Conservation (phyloP, 2,888 invertebrate species). For the Heliconius cydno region DNA sequence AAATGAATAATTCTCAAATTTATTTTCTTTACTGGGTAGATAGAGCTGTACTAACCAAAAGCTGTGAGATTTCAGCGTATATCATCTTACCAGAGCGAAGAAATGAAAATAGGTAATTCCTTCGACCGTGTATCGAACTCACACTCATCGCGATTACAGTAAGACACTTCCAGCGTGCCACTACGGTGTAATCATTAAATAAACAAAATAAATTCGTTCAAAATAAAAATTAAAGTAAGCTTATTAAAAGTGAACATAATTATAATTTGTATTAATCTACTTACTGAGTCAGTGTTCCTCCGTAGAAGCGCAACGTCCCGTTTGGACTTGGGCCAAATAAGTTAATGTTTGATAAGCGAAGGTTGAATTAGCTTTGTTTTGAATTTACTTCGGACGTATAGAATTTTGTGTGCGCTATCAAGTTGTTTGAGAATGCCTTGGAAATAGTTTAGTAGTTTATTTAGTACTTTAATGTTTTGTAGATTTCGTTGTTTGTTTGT, state of each 20-base stretch:
- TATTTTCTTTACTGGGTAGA: too few species aligned
- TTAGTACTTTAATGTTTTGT: background rate
- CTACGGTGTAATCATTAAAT: too few species aligned
- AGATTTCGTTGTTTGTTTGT: background rate
- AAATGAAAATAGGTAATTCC: too few species aligned
- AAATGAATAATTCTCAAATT: too few species aligned
- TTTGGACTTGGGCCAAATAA: constrained; percentile 69
- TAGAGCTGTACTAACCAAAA: too few species aligned
- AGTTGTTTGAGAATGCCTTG: constrained; percentile 14
- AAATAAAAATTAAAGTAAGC: background rate
- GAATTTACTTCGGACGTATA: constrained; percentile 21
- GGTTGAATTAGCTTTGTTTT: constrained; percentile 64
- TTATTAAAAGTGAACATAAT: constrained; percentile 7
- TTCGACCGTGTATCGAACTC: too few species aligned
- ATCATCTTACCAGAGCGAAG: too few species aligned
- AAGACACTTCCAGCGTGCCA: too few species aligned
- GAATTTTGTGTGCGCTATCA: constrained; percentile 30
- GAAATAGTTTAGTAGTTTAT: constrained; percentile 7
- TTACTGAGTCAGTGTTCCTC: constrained; percentile 30
- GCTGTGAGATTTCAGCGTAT: too few species aligned
- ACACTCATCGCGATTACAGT: too few species aligned
- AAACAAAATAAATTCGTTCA: too few species aligned
- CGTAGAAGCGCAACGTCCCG: constrained; percentile 20
- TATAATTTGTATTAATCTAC: constrained; percentile 24
- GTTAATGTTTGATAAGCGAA: constrained; percentile 70